These are phyloP conservation scores for Morelia viridis DNA, from an alignment of 2,797 vertebrate species.

Conservation along the genomic window DNA sequence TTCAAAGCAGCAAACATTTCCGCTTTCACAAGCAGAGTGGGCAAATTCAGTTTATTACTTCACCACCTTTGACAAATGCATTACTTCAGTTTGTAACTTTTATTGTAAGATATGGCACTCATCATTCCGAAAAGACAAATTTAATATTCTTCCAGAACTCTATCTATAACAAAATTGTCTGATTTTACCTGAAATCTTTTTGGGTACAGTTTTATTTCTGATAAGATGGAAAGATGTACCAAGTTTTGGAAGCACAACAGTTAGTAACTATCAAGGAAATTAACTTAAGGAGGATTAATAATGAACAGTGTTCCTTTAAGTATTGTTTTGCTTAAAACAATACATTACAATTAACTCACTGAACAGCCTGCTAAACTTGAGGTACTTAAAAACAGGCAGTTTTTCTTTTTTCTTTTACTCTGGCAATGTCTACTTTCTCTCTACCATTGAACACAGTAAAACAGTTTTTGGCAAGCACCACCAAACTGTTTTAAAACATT, in stretches of 20 bases:
- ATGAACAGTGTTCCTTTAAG: constrained; percentile 12
- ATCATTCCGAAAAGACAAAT: constrained; percentile 9
- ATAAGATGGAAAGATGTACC: not conserved
- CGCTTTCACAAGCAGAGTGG: constrained; percentile 19
- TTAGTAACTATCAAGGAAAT: not conserved
- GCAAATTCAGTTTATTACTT: constrained; percentile 8
- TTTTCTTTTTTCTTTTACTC: constrained; percentile 43
- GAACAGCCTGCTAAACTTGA: constrained; percentile 36
- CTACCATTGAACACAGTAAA: constrained; percentile 44
- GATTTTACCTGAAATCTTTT: not conserved
- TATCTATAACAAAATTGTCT: constrained; percentile 10
- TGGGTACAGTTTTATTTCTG: not conserved
- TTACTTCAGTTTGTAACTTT: constrained; percentile 41
- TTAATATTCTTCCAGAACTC: constrained; percentile 14
- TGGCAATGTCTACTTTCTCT: constrained; percentile 54
- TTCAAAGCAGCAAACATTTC: constrained; percentile 24
- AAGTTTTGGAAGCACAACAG: not conserved
- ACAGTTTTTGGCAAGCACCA: constrained; percentile 66
- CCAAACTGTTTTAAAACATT: constrained; percentile 75
- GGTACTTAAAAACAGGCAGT: constrained; percentile 55
- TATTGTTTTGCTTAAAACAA: constrained; percentile 26
- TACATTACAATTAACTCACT: constrained; percentile 19
- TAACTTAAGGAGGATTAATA: not conserved
- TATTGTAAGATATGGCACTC: not conserved
- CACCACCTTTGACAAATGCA: constrained; percentile 19